Base-by-base conservation (phyloP, 2,888 invertebrate genomes). In the Blastobasis adustella region DNA sequence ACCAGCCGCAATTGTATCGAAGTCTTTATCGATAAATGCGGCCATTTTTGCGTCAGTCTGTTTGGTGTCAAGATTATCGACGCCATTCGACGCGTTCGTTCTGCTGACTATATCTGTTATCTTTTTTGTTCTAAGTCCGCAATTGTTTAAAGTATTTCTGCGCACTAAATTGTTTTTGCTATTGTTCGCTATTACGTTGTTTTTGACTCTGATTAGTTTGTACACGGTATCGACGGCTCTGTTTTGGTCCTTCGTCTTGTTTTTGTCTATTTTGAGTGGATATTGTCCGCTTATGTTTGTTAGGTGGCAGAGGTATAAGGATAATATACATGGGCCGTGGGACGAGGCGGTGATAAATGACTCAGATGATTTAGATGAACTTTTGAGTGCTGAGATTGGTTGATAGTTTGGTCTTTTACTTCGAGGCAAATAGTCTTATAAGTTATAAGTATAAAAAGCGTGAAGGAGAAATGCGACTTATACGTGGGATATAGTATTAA, bases 281-380 rank as follows among this genome's bases (percentile, higher is more conserved):
- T 81, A 93, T 49, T 96, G 94, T 70, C 96, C 96, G 0, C 71
- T 91, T 4, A 90, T 93, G 73, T 97, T 95, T 82, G 92, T 95
- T 0, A 85, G 81, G 50, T 94, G 93, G 88, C 95, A 96, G 69
- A 92, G 88, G 42, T 93, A 93, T 72, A 97, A 96, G 71, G 93
- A 95, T 67, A 98, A 98, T 78, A 98, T 98, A 57, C 95, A 98
- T 79, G 98, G 98, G 0, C 98, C 98, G 0, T 99, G 98, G 98
- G 98, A 98, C 78, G 98, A 99, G 74, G 98, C 98, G 8, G 86
- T 95, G 63, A 92, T 93, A 58, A 91, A 91, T 67, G 91, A 92
- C 79, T 85, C 90, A 0, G 90, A 90, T 66, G 89, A 88, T 69
- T 73, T 90, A 5, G 83, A 87, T 9, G 85, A 86, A 8, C 75